These are phyloP conservation scores for Brachypalpus laphriformis DNA, from an alignment of 2,888 invertebrate genomes.

Conservation along the genomic window DNA sequence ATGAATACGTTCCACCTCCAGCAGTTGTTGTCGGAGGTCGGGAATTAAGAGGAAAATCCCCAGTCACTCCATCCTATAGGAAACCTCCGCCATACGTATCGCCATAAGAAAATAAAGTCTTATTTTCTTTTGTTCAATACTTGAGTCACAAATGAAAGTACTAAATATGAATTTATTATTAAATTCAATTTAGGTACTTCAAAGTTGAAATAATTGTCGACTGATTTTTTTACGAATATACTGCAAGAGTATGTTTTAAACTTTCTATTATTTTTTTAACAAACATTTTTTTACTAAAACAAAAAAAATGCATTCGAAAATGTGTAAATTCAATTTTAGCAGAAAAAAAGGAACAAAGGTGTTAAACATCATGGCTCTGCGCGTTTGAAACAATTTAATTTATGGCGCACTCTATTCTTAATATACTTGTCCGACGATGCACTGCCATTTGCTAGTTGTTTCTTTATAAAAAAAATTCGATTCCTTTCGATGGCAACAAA, in stretches of 20 bases:
- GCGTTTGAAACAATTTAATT: slow-evolving; percentile 14
- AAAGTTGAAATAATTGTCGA: slow-evolving; percentile 52
- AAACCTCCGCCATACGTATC: slow-evolving; percentile 99
- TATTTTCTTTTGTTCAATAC: slow-evolving; percentile 39
- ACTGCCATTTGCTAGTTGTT: slow-evolving; percentile 66
- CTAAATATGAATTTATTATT: slow-evolving; percentile 36
- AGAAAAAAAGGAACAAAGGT: slow-evolving; percentile 42
- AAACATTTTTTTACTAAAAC: background rate
- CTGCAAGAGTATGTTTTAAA: slow-evolving; percentile 34
- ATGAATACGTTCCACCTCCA: slow-evolving; percentile 95
- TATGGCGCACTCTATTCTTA: background rate
- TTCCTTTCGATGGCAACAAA: slow-evolving; percentile 41
- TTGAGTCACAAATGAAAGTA: slow-evolving; percentile 60
- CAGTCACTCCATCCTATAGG: slow-evolving; percentile 95
- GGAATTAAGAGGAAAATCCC: slow-evolving; percentile 89
- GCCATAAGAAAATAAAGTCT: slow-evolving; percentile 87
- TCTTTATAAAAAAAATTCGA: background rate
- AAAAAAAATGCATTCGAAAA: slow-evolving; percentile 30
- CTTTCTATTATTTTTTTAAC: background rate
- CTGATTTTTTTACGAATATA: slow-evolving; percentile 63
- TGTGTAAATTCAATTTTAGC: slow-evolving; percentile 29
- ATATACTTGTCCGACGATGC: slow-evolving; percentile 44
- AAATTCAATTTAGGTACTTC: slow-evolving; percentile 47
- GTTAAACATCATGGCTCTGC: slow-evolving; percentile 59
- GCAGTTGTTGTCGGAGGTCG: slow-evolving; percentile 86